These are phyloP conservation scores for Gobionotothen gibberifrons DNA, from an alignment of 2,797 vertebrate genomes.

Conservation along the genomic window DNA sequence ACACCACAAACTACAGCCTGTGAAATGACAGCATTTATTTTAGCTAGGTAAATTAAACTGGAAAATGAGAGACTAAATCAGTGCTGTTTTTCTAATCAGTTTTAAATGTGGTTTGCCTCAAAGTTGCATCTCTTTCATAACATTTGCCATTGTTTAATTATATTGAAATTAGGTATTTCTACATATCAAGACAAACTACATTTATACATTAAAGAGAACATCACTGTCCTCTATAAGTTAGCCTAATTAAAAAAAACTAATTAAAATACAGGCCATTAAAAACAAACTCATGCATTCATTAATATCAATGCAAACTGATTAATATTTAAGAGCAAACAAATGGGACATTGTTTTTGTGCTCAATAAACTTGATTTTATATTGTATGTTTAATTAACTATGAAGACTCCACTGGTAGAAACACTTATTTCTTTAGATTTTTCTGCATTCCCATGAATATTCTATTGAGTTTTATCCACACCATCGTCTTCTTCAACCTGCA, in stretches of 20 bases:
- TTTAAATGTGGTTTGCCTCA: no score
- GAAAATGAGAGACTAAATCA: not conserved
- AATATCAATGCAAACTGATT: not conserved
- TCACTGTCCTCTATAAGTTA: no score
- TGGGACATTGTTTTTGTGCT: not conserved
- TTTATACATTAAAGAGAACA: no score
- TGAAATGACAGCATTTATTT: not conserved
- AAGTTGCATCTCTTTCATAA: no score
- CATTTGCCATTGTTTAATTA: no score
- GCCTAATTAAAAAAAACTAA: no score
- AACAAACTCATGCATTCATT: not conserved
- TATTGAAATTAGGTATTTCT: no score
- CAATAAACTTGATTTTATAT: not conserved
- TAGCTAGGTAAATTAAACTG: not conserved
- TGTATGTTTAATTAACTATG: not conserved
- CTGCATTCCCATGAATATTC: constrained; percentile 4
- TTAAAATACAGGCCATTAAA: not conserved
- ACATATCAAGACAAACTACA: no score
- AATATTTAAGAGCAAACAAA: not conserved
- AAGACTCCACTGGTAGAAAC: not conserved
- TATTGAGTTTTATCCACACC: not conserved
- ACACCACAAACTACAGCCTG: not conserved
- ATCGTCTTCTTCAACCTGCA: not conserved
- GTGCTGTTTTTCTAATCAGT: no score
- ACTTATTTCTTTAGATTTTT: not conserved